phyloP scores from a whole-genome alignment of 1,140 invertebrate genomes.

The Camponotus pennsylvanicus region DNA sequence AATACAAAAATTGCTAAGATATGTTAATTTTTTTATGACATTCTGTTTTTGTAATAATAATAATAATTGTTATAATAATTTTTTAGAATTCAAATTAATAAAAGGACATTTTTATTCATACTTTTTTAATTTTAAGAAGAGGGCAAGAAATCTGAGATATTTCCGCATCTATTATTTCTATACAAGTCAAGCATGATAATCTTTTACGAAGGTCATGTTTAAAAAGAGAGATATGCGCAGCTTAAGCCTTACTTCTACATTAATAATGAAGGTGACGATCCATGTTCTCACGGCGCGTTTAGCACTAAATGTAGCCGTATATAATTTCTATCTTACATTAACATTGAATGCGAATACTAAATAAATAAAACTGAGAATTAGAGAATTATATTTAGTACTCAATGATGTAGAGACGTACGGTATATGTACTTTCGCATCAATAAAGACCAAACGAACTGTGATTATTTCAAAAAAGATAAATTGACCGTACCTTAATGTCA shows the following conservation, averaged over 20 bases:
- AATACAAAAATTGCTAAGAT: background rate
- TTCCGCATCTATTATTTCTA: constrained; percentile 10
- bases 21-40: background rate
- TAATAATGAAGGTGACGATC: constrained; percentile 47
- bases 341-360: constrained; percentile 39
- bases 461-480: background rate
- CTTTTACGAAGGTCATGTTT: constrained; percentile 57
- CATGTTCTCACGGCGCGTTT: constrained; percentile 41
- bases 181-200: constrained; percentile 42
- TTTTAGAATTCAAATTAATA: too few species aligned
- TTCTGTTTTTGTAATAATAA: background rate
- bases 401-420: background rate
- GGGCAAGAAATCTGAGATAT: background rate
- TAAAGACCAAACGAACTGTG: background rate
- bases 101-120: background rate
- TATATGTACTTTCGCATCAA: background rate
- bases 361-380: constrained; percentile 12
- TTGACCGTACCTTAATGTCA: background rate
- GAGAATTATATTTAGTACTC: background rate
- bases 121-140: background rate
- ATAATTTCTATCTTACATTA: constrained; percentile 51
- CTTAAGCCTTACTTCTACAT: constrained; percentile 26
- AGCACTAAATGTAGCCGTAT: constrained; percentile 35
- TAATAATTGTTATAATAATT: background rate
- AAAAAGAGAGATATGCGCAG: constrained; percentile 47